Conservation (phyloP, 2,888 invertebrate species). For the Tanaodytes sp. region DNA sequence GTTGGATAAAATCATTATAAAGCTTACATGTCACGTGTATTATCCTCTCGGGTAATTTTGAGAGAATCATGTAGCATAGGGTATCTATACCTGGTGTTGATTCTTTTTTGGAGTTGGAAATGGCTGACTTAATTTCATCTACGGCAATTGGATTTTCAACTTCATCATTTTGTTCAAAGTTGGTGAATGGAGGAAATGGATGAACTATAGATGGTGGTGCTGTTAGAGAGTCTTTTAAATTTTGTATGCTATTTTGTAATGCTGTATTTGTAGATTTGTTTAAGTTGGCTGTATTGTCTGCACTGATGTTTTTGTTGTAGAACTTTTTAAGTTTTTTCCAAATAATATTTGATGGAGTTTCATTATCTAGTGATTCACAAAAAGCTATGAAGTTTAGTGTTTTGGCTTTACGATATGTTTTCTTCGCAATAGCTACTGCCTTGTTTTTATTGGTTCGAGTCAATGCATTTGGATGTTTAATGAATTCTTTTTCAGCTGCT, state of each 20-base stretch:
- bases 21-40: no score
- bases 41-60: no score
- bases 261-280: no score
- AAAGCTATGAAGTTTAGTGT: neutral
- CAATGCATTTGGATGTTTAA: no score
- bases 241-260: neutral
- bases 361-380: neutral
- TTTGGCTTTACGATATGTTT: constrained; percentile 1
- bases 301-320: constrained; percentile 4
- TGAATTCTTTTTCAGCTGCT: no score
- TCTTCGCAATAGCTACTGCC: no score
- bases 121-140: neutral
- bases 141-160: neutral
- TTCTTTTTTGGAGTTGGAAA: neutral
- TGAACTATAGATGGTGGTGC: no score
- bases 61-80: neutral
- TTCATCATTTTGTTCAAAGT: neutral
- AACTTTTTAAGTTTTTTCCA: constrained; percentile 8
- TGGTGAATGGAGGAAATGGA: neutral
- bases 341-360: constrained; percentile 1
- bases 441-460: no score
- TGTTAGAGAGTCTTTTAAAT: no score
- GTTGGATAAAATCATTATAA: no score
- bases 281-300: no score
- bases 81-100: constrained; percentile 2